phyloP scores from a whole-genome alignment of 2,113 vertebrate genomes.

The Lycaon pictus region DNA sequence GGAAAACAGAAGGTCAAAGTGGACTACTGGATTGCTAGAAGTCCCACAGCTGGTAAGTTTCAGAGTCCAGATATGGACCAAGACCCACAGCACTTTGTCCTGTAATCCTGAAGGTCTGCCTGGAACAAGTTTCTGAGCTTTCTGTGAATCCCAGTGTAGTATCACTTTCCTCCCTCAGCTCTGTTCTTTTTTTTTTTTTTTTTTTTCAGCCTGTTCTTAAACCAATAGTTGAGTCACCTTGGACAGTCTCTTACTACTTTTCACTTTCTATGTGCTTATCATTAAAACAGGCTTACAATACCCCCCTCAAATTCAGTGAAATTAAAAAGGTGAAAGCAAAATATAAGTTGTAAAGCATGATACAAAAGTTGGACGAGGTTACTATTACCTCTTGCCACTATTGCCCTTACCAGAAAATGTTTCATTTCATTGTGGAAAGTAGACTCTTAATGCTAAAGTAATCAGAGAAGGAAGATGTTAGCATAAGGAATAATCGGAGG shows the following conservation, averaged over 20 bases:
- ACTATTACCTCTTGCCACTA: background rate
- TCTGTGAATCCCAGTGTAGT: background rate
- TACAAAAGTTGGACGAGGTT: background rate
- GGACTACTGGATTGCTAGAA: background rate
- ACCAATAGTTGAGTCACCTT: background rate
- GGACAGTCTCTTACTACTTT: background rate
- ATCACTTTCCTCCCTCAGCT: background rate
- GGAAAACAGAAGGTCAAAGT: constrained; percentile 48
- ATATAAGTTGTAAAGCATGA: background rate
- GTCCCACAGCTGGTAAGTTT: constrained; percentile 43
- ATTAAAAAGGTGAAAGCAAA: constrained; percentile 40
- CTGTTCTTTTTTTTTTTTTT: background rate
- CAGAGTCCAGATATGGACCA: background rate
- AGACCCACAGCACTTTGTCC: background rate
- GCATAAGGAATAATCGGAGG: background rate
- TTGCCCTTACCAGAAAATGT: background rate
- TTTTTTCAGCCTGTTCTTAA: background rate
- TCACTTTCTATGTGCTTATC: background rate
- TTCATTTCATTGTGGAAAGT: background rate
- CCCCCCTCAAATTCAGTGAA: background rate
- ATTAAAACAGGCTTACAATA: background rate
- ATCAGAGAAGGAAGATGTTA: background rate
- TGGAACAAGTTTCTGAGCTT: background rate
- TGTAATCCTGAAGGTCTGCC: background rate
- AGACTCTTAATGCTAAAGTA: background rate